phyloP scores from a whole-genome alignment of 2,113 vertebrate species.

The Pomatostomus ruficeps region DNA sequence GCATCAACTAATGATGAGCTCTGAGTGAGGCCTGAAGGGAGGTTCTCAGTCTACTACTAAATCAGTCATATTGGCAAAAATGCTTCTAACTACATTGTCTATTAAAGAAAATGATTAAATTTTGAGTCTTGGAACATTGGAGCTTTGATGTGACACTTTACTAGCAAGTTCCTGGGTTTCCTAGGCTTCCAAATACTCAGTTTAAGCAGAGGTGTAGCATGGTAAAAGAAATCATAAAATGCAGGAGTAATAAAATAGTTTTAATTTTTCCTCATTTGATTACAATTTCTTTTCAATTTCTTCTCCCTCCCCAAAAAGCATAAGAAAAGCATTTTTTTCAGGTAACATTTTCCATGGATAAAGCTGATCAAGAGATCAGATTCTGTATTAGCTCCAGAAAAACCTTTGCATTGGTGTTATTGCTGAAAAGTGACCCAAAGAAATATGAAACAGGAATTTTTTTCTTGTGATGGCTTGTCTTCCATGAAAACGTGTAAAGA shows the following conservation, averaged over 20 bases:
- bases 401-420: not conserved
- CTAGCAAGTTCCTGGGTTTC: not conserved
- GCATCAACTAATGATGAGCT: not conserved
- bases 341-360: not conserved
- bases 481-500: not conserved
- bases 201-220: not conserved
- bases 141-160: not conserved
- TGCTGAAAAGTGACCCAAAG: not conserved
- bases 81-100: not conserved
- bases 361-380: not conserved
- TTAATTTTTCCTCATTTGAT: not conserved
- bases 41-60: not conserved
- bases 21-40: not conserved
- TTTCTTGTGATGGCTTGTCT: not conserved
- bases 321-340: not conserved
- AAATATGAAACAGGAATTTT: not conserved
- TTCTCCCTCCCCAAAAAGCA: not conserved
- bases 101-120: not conserved
- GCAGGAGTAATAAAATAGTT: not conserved
- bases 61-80: slow-evolving; percentile 1
- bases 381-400: not conserved
- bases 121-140: not conserved
- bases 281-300: not conserved
- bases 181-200: not conserved
- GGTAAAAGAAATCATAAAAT: not conserved